Base-by-base conservation (phyloP, 2,113 vertebrate genomes). In the Chamaea fasciata region DNA sequence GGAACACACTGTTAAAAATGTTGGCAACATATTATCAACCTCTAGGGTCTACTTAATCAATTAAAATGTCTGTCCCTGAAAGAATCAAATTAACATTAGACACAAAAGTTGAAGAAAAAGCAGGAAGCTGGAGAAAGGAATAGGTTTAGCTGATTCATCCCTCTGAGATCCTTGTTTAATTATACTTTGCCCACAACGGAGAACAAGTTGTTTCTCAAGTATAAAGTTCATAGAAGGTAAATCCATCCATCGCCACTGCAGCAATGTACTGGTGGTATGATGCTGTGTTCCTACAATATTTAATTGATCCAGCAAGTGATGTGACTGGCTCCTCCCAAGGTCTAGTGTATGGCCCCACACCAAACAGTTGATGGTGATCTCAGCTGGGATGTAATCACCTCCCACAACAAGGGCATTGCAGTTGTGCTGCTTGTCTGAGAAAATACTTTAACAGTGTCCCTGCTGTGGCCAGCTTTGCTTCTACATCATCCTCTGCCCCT, bases 51-150 rank as follows among this genome's bases (percentile, higher is more conserved):
- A 57, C 67, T 83, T 83, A 89, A 92, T 92, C 74, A 91, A 85
- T 87, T 85, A 76, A 84, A 95, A 94, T 53, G 63, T 15, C 87
- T 84, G n/a, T 53, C 31, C 91, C 46, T 1, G 0, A 91, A 91
- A 94, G 30, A 95, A 92, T 37, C 30, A 57, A 90, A 95, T 94
- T 89, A 94, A 50, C 80, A 60, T 63, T 39, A 89, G 44, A 70
- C 46, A 85, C 8, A 57, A 79, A 90, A 87, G 67, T 62, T 71
- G n/a, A 94, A 71, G 60, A 69, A 87, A 89, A 94, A 65, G 50
- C n/a, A 91, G n/a, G 49, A 84, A 87, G 50, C 18, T 65, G 46
- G 14, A 73, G 50, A 75, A 95, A 89, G 9, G 20, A 89, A 57
- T 5, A 44, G 37, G 39, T 62, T 57, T 69, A 82, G 57, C 70